A percentile compares a stretch with the other conserved stretches of the same genome.
phyloP scores from a whole-genome alignment of 2,797 vertebrate genomes.

The Ptychobarbus kaznakovi region DNA sequence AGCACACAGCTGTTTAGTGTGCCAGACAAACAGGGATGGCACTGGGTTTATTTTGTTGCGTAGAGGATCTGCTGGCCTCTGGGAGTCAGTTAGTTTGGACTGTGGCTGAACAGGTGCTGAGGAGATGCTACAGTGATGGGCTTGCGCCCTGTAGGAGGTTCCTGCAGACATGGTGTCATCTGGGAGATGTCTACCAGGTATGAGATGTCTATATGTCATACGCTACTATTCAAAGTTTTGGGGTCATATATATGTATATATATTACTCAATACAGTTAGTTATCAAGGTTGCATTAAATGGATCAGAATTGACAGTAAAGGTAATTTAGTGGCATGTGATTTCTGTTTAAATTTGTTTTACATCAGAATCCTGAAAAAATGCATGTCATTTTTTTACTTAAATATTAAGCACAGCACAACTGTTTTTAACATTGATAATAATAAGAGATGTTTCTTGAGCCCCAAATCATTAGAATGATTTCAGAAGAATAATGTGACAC shows the following conservation, averaged over 20 bases:
- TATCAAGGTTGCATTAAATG: background rate
- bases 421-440: background rate
- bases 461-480: background rate
- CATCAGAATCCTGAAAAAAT: background rate
- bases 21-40: slow-evolving; percentile 78
- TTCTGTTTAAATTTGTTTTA: background rate
- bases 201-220: slow-evolving; percentile 47
- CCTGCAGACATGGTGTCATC: slow-evolving; percentile 86
- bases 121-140: slow-evolving; percentile 86
- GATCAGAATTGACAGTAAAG: background rate
- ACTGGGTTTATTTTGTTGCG: slow-evolving; percentile 85
- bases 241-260: background rate
- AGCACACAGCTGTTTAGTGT: slow-evolving; percentile 60
- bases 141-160: slow-evolving; percentile 87
- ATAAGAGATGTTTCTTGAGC: background rate
- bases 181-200: slow-evolving; percentile 93
- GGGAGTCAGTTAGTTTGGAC: slow-evolving; percentile 90
- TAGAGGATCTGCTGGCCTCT: slow-evolving; percentile 89
- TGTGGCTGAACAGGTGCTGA: slow-evolving; percentile 85
- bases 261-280: background rate
- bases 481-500: background rate
- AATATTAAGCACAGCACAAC: background rate
- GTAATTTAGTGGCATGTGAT: background rate
- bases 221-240: background rate
- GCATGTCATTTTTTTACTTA: background rate